Base-by-base conservation (phyloP, 2,888 invertebrate genomes). In the Tenthredo scrophulariae region DNA sequence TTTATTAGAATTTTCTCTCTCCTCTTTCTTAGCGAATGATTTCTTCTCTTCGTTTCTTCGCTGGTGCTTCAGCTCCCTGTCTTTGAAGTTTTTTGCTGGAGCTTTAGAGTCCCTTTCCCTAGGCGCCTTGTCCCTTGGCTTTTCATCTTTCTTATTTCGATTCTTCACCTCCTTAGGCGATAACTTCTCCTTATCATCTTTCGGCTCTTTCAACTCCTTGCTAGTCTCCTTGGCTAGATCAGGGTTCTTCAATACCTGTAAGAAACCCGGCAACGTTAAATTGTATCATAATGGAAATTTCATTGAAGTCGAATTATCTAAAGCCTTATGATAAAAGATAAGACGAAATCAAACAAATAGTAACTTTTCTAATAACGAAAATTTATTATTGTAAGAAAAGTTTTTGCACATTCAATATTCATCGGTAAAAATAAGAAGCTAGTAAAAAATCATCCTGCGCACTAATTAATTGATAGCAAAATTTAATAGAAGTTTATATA, bases 21-120 rank as follows among this genome's bases (percentile, higher is more conserved):
- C 87, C 84, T 87, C 87, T 40, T 84, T 83, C 75, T 84, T 84
- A 26, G 86, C 89, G 74, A 90, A 91, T 46, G 90, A 87, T 85
- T 92, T 93, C 85, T 92, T 94, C 18, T 93, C 93, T 22, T 93
- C 93, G 40, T 92, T 89, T 74, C 91, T 91, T 85, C 92, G 93
- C 84, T 94, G 94, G 89, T 91, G 91, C 84, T 92, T 92, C 3
- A 91, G 94, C 87, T 94, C 94, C 86, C 94, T 94, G 86, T 95
- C 95, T 87, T 91, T 90, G 70, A 93, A 90, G 85, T 90, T 88
- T 88, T 93, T 94, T 84, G 91, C 87, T 92, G 88, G 80, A 87
- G 94, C 93, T 86, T 95, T 94, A 91, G 94, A 93, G 88, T 95
- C 95, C 83, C 95, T 88, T 74, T 92, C 91, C 46, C 91, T 90